phyloP scores from a whole-genome alignment of 2,797 vertebrate genomes.

The Spinibarbus caldwelli region DNA sequence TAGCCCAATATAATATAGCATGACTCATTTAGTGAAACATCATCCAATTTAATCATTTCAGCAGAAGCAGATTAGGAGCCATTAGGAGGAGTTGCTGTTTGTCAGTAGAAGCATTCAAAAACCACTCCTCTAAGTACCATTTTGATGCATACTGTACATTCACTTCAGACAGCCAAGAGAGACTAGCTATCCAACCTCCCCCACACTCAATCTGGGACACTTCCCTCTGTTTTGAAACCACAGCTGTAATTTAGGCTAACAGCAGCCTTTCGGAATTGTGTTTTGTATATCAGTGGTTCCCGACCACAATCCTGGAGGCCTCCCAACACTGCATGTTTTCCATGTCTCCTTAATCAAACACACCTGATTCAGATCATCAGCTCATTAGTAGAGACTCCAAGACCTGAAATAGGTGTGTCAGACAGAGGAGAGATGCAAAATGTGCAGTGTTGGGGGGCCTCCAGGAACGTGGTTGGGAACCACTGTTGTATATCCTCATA shows the following conservation, averaged over 20 bases:
- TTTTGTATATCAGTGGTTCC: conserved; percentile 31
- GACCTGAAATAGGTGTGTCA: too few species aligned
- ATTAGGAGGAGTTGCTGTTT: neutral
- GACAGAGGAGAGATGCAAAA: too few species aligned
- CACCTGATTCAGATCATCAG: too few species aligned
- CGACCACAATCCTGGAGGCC: too few species aligned
- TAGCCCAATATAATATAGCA: neutral
- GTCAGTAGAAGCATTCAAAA: neutral
- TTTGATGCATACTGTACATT: neutral
- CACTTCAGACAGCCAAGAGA: conserved; percentile 11
- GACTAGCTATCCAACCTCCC: conserved; percentile 26
- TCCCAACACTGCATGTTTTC: too few species aligned
- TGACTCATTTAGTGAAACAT: conserved; percentile 4
- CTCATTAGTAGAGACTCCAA: too few species aligned
- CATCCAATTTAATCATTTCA: conserved; percentile 1
- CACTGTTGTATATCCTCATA: too few species aligned
- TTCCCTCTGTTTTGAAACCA: conserved; percentile 36
- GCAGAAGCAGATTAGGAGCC: neutral
- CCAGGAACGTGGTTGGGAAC: too few species aligned
- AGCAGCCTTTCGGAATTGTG: conserved; percentile 11
- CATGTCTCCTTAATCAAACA: too few species aligned
- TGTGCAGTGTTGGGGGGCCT: too few species aligned
- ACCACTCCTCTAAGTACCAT: neutral
- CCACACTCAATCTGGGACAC: conserved; percentile 42
- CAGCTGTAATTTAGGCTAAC: conserved; percentile 50